phyloP scores from a whole-genome alignment of 2,113 vertebrate genomes.

The Bolborhynchus lineola region DNA sequence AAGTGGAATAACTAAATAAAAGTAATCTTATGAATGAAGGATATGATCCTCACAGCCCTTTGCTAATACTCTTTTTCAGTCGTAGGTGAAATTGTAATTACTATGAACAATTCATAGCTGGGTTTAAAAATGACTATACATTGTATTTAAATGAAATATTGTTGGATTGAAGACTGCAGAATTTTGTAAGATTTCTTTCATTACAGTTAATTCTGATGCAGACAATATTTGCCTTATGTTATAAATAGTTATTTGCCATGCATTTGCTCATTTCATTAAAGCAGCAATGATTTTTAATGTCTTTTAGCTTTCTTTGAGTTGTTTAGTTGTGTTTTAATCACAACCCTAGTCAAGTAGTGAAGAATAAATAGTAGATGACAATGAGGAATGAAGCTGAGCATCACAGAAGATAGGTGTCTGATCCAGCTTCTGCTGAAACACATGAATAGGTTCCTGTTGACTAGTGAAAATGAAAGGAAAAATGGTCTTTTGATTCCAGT shows the following conservation, averaged over 20 bases:
- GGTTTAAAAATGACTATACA: fast-evolving
- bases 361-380: slow-evolving; percentile 52
- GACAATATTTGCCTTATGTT: not conserved
- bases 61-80: not conserved
- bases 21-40: not conserved
- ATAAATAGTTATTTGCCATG: not conserved
- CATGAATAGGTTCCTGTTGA: not conserved
- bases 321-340: slow-evolving; percentile 45
- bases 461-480: not conserved
- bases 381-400: slow-evolving; percentile 17
- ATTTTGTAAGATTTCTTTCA: not conserved
- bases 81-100: not conserved
- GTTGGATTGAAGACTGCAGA: not conserved
- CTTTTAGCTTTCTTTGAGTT: not conserved
- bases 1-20: not conserved
- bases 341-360: slow-evolving; percentile 5
- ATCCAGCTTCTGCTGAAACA: slow-evolving; percentile 14
- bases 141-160: not conserved
- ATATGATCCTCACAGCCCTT: not conserved
- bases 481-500: not conserved
- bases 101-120: not conserved
- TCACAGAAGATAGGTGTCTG: slow-evolving; percentile 6
- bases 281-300: not conserved
- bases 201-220: not conserved
- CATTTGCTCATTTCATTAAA: not conserved